phyloP scores from a whole-genome alignment of 2,113 vertebrate genomes.

The Onychorhynchus coronatus region DNA sequence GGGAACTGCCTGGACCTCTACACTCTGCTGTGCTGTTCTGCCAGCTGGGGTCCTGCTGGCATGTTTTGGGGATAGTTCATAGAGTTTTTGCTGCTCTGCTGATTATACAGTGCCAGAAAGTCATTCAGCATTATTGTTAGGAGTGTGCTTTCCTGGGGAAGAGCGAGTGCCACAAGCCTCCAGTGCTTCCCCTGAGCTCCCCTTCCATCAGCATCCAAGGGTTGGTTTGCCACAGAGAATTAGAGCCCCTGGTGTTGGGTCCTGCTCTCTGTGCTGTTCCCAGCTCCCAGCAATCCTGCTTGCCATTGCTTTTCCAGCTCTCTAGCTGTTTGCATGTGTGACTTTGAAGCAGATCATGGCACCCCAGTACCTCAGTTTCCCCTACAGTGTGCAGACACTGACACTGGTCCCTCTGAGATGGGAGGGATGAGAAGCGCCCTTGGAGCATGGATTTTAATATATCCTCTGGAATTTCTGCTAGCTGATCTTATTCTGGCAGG shows the following conservation, averaged over 20 bases:
- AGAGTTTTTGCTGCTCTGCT: neutral
- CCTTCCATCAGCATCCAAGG: neutral
- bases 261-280: neutral
- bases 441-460: neutral
- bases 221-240: neutral
- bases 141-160: neutral
- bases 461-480: neutral
- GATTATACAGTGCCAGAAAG: neutral
- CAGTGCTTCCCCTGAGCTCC: neutral
- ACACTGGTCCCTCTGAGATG: rapidly evolving
- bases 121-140: neutral
- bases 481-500: neutral
- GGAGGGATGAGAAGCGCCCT: neutral
- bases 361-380: neutral
- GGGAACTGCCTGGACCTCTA: neutral
- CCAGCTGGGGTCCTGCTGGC: neutral
- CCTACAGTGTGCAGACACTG: neutral
- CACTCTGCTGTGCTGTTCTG: neutral
- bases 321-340: neutral
- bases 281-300: neutral
- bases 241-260: rapidly evolving
- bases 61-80: neutral
- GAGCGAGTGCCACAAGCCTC: neutral
- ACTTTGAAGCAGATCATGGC: neutral
- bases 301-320: neutral